phyloP scores from a whole-genome alignment of 2,888 invertebrate species.

The Metacarcinus magister region DNA sequence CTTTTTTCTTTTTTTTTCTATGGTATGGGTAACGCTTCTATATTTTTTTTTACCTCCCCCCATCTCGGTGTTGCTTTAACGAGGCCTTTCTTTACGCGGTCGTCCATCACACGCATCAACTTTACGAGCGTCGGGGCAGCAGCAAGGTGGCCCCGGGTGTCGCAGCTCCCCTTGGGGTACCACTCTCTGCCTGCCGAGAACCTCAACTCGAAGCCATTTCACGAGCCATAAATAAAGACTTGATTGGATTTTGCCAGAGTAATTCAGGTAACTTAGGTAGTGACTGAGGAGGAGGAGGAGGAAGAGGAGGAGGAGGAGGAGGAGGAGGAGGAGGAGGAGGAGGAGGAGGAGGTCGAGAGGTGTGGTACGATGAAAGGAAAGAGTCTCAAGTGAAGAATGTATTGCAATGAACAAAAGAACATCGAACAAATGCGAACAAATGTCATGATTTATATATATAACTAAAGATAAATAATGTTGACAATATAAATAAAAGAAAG shows the following conservation, averaged over 20 bases:
- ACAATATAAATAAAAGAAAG: background rate
- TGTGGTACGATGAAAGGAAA: background rate
- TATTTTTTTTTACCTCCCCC: too few relatives aligned
- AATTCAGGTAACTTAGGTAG: conserved; percentile 16
- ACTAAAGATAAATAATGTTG: background rate
- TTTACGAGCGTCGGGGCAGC: conserved; percentile 1
- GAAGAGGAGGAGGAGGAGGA: background rate
- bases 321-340: background rate
- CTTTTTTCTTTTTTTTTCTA: too few relatives aligned
- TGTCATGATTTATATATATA: background rate
- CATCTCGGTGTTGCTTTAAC: background rate
- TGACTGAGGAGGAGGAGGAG: background rate
- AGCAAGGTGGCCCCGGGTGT: background rate
- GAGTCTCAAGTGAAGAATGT: background rate
- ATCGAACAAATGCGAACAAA: background rate
- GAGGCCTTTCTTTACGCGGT: background rate
- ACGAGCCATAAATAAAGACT: conserved; percentile 7
- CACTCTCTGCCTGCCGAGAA: conserved; percentile 20
- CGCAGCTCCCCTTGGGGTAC: background rate
- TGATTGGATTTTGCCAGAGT: conserved; percentile 34
- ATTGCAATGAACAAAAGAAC: background rate
- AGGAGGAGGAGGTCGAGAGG: background rate
- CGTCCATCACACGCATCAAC: background rate
- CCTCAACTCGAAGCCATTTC: conserved; percentile 14
- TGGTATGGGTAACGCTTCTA: too few relatives aligned